Evolutionary conservation across 2,888 invertebrate genomes (phyloP).

Genomic region (Gastracanthus pulcherrimus): DNA sequence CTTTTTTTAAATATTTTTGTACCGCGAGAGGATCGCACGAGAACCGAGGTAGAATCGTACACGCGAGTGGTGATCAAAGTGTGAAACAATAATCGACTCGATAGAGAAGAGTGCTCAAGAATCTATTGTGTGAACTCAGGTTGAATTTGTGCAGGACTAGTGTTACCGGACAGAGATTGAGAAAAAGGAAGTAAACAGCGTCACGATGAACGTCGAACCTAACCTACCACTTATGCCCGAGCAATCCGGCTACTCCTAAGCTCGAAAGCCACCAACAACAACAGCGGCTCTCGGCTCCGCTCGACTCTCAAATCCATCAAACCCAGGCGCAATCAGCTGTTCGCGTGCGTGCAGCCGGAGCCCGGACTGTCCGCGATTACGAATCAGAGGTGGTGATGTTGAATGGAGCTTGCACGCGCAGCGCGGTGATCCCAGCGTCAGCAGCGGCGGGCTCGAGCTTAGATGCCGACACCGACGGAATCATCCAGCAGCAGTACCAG

Average conservation of each 20-base stretch:
- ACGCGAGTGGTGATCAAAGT: background rate
- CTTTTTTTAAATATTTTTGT: background rate
- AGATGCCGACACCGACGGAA: slow-evolving; percentile 10
- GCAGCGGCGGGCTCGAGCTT: background rate
- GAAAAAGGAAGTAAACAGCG: too few species aligned
- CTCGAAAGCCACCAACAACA: too few species aligned
- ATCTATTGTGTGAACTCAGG: background rate
- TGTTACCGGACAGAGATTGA: too few species aligned
- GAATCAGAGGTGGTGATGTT: slow-evolving; percentile 54
- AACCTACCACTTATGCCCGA: too few species aligned
- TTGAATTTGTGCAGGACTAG: background rate
- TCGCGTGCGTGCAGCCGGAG: background rate
- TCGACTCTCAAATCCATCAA: too few species aligned
- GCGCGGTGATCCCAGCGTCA: slow-evolving; percentile 46
- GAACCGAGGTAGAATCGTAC: background rate
- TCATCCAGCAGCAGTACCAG: background rate
- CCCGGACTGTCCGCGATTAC: background rate
- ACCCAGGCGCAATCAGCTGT: background rate
- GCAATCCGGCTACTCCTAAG: too few species aligned
- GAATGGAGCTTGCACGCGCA: slow-evolving; percentile 51
- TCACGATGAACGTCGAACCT: too few species aligned
- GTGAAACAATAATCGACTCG: background rate
- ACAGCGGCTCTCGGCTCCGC: too few species aligned
- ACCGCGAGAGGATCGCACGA: background rate
- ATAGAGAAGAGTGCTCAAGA: background rate